phyloP scores from a whole-genome alignment of 2,113 vertebrate genomes.

The Macquaria ambigua region DNA sequence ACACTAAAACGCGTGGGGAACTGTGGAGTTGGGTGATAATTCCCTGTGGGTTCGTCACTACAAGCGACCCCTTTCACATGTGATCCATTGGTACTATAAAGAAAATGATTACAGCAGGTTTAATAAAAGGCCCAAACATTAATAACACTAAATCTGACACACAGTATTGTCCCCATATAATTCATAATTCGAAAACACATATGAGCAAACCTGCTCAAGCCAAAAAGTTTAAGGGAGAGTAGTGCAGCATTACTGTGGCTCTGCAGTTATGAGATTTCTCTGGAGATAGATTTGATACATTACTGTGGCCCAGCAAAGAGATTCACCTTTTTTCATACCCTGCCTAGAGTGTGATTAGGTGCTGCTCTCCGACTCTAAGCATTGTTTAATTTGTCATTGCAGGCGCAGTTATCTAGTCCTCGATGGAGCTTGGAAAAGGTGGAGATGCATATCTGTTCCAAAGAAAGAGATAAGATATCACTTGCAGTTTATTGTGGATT shows the following conservation, averaged over 20 bases:
- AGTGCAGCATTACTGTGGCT: background rate
- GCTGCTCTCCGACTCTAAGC: conserved; percentile 57
- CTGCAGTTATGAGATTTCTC: conserved; percentile 56
- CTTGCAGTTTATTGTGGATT: conserved; percentile 39
- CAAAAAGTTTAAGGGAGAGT: background rate
- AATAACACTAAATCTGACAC: conserved; percentile 31
- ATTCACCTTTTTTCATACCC: conserved; percentile 25
- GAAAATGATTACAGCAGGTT: background rate
- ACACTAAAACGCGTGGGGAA: background rate
- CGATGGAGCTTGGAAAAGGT: conserved; percentile 5
- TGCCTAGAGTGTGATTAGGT: conserved; percentile 50
- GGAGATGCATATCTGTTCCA: conserved; percentile 50
- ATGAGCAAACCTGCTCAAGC: conserved; percentile 1
- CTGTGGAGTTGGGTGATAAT: background rate
- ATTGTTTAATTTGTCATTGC: conserved; percentile 70
- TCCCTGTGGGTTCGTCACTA: background rate
- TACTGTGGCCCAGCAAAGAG: conserved; percentile 28
- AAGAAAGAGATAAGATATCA: conserved; percentile 41
- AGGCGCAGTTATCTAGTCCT: conserved; percentile 38
- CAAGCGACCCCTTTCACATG: background rate
- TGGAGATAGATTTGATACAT: conserved; percentile 51
- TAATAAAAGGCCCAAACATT: conserved; percentile 36
- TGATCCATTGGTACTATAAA: background rate
- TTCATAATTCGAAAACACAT: conserved; percentile 25
- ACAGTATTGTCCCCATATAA: conserved; percentile 3